Base-by-base conservation (phyloP, 1,140 invertebrate genomes). In the Drosophila setifemur region DNA sequence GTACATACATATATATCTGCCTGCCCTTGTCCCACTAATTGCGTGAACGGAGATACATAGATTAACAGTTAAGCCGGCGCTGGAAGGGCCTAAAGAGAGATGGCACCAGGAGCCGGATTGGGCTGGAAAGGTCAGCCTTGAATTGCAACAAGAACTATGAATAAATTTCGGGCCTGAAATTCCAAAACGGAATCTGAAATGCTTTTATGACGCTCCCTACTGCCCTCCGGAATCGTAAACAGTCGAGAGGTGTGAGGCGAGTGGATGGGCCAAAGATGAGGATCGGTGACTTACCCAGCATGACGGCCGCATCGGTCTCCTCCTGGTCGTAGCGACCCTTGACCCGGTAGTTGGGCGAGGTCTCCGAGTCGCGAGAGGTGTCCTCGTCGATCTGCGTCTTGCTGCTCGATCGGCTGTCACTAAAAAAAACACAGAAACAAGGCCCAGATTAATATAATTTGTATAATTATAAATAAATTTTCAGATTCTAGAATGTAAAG, bases 291-390 rank as follows among this genome's bases (percentile, higher is more conserved):
- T 90, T 92, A 97, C 95, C 95, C 42, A 99, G 92, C 96, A 98
- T 97, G 91, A 97, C 98, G 28, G 97, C 98, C 55, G 97, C 98
- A 92, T 99, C 97, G 4, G 96, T 98, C 92, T 98, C 97, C 88
- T 98, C 97, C 78, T 96, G 95, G 91, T 97, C 96, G 91, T 96
- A 97, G 53, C 95, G 91, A 12, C 95, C 95, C 14, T 95, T 92
- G 57, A 86, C 93, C 77, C 95, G 92, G 88, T 94, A 94, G 92
- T 95, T 96, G 6, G 96, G 96, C 54, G 96, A 97, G 21, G 92
- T 96, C 90, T 97, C 95, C 0, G 96, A 97, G 91, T 97, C 96
- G 68, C 96, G 92, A 0, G 96, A 97, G 12, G 96, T 97, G 83
- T 97, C 96, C 90, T 97, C 96, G 69, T 96, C 96, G 86, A 97